Evolutionary conservation across 2,888 invertebrate species (phyloP).

Genomic region (Brachylomia viminalis): DNA sequence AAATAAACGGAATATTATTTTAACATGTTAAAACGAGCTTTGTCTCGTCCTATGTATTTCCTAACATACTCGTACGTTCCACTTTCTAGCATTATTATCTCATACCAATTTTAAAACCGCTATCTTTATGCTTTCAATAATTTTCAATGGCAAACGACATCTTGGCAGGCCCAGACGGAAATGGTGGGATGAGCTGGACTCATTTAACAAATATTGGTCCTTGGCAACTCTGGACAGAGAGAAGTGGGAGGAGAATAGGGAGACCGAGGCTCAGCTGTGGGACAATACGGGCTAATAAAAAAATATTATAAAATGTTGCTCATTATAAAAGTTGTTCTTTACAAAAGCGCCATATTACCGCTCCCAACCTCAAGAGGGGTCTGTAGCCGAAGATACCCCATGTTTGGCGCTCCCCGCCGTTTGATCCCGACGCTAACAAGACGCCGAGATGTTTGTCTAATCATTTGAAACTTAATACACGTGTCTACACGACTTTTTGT

Average conservation of each 20-base stretch:
- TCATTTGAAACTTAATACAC: slow-evolving; percentile 69
- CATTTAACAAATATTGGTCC: no score
- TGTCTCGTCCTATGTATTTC: neutral
- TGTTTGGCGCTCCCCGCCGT: slow-evolving; percentile 64
- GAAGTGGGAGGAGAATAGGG: no score
- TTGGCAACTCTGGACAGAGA: no score
- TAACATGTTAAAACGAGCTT: neutral
- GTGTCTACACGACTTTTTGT: slow-evolving; percentile 60
- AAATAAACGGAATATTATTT: neutral
- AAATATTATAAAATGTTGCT: no score
- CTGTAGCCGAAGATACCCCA: slow-evolving; percentile 62
- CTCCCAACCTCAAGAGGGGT: slow-evolving; percentile 62
- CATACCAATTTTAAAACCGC: neutral
- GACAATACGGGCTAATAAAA: no score
- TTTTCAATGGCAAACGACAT: no score
- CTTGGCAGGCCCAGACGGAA: no score
- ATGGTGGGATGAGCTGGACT: no score
- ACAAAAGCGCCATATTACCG: slow-evolving; percentile 58
- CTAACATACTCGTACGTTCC: neutral
- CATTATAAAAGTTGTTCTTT: slow-evolving; percentile 3
- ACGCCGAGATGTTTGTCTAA: slow-evolving; percentile 66
- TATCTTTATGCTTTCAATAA: no score
- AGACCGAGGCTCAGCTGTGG: no score
- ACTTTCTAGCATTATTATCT: neutral
- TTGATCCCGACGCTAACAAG: slow-evolving; percentile 70